These are phyloP conservation scores for Acheta domesticus DNA, from an alignment of 2,888 invertebrate genomes.

Conservation along the genomic window DNA sequence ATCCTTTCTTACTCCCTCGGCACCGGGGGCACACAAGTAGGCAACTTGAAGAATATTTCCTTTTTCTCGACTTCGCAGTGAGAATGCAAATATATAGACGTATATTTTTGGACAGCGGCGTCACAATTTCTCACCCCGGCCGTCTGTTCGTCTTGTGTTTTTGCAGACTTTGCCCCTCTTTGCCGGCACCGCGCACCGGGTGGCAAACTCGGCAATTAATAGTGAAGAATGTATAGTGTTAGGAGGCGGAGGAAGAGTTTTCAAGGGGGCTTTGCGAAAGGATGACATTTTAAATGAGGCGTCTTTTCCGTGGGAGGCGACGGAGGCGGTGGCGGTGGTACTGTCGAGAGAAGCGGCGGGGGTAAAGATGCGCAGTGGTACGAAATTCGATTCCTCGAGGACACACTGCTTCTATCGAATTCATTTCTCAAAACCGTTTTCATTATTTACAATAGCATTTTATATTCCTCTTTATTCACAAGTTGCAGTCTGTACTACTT, in stretches of 20 bases:
- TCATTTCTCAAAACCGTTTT: too few species aligned
- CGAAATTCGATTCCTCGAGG: too few species aligned
- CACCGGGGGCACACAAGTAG: constrained; percentile 18
- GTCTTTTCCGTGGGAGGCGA: background rate
- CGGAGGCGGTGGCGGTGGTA: background rate
- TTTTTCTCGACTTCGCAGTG: constrained; percentile 1
- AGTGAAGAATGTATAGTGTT: constrained; percentile 18
- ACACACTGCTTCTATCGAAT: too few species aligned
- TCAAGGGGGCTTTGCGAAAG: background rate
- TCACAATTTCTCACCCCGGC: background rate
- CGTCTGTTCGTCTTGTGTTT: constrained; percentile 10
- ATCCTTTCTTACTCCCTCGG: background rate
- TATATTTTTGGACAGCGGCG: background rate
- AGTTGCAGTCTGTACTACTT: too few species aligned
- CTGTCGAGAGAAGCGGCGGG: background rate
- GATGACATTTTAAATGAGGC: constrained; percentile 18
- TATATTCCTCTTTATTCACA: too few species aligned
- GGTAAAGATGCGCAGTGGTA: background rate
- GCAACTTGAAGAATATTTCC: constrained; percentile 18
- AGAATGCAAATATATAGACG: constrained; percentile 18
- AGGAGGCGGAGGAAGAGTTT: background rate
- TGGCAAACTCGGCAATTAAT: constrained; percentile 18
- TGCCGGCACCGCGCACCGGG: background rate
- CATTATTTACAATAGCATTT: too few species aligned
- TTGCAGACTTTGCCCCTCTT: background rate